A percentile compares a stretch with the other conserved stretches of the same genome.
phyloP scores from a whole-genome alignment of 2,797 vertebrate genomes.

The Microhierax caerulescens region DNA sequence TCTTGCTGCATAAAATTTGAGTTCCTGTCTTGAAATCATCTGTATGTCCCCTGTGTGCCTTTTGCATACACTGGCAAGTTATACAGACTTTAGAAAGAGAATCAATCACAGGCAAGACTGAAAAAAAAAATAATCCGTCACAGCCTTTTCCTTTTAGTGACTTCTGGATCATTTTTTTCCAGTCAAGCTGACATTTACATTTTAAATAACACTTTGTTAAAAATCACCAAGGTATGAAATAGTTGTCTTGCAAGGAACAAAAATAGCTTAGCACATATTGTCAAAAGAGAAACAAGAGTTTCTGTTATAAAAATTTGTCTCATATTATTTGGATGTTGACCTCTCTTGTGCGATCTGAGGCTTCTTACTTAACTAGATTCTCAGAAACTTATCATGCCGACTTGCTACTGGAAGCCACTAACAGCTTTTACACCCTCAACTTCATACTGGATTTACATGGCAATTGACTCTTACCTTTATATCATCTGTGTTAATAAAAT shows the following conservation, averaged over 20 bases:
- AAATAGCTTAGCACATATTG: background rate
- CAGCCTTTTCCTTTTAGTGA: background rate
- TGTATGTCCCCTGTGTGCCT: accelerated
- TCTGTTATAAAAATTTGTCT: background rate
- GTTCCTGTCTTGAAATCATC: background rate
- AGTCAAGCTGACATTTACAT: background rate
- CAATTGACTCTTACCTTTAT: background rate
- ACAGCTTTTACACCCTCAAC: background rate
- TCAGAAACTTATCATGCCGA: background rate
- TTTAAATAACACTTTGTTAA: conserved; percentile 10
- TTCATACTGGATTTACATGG: background rate
- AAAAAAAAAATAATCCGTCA: background rate
- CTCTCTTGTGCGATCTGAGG: background rate
- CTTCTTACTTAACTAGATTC: background rate
- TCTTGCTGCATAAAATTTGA: background rate
- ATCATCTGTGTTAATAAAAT: background rate
- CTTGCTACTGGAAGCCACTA: background rate
- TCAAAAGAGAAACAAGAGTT: background rate
- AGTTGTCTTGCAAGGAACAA: background rate
- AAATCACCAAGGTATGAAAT: conserved; percentile 18
- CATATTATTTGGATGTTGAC: background rate
- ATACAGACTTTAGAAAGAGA: background rate
- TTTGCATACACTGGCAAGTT: background rate
- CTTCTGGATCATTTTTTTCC: background rate
- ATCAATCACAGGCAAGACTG: background rate